Conservation (phyloP, 2,888 invertebrate species). For the Amorpha juglandis region DNA sequence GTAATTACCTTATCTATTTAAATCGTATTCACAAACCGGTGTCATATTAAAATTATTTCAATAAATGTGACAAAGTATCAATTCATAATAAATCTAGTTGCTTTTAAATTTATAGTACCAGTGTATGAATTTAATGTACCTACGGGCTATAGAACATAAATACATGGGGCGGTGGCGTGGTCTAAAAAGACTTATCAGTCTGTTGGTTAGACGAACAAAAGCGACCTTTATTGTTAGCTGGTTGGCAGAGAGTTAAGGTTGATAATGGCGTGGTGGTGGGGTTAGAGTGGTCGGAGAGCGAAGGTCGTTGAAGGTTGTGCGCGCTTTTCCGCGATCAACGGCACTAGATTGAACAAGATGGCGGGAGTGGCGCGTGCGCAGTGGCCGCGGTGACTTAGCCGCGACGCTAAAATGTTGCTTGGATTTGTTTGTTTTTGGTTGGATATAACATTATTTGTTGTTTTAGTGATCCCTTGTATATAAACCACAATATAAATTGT, state of each 20-base stretch:
- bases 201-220: slow-evolving; percentile 38
- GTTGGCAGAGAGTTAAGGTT: slow-evolving; percentile 38
- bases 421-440: slow-evolving; percentile 43
- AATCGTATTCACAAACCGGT: slow-evolving; percentile 34
- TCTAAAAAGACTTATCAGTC: slow-evolving; percentile 40
- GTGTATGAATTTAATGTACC: slow-evolving; percentile 68
- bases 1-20: slow-evolving; percentile 29
- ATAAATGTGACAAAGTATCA: slow-evolving; percentile 72
- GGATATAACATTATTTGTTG: not conserved
- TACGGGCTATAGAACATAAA: slow-evolving; percentile 66
- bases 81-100: slow-evolving; percentile 63
- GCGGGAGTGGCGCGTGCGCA: slow-evolving; percentile 82
- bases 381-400: slow-evolving; percentile 64
- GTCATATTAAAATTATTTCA: slow-evolving; percentile 53
- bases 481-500: no score
- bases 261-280: slow-evolving; percentile 51
- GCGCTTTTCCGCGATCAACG: slow-evolving; percentile 84
- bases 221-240: slow-evolving; percentile 35
- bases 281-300: slow-evolving; percentile 77
- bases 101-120: slow-evolving; percentile 70
- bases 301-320: slow-evolving; percentile 84
- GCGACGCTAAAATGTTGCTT: slow-evolving; percentile 64
- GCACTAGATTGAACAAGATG: slow-evolving; percentile 83
- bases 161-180: slow-evolving; percentile 58
- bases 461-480: no score